phyloP scores from a whole-genome alignment of 2,113 vertebrate genomes.

The Aptenodytes patagonicus region DNA sequence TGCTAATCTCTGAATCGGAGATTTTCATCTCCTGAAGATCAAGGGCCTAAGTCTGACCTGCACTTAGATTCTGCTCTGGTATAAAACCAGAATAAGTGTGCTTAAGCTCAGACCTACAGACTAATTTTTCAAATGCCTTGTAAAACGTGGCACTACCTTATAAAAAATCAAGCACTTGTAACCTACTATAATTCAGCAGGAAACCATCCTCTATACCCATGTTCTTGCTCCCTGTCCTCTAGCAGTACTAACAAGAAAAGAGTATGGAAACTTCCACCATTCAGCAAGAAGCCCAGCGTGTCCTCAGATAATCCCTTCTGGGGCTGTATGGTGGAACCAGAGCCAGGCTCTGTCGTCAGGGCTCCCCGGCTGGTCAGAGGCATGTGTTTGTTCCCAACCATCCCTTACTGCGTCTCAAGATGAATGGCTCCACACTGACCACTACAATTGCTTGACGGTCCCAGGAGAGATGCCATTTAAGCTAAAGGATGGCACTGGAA shows the following conservation, averaged over 20 bases:
- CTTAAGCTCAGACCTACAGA: not conserved
- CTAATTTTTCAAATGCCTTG: not conserved
- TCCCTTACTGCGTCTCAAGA: not conserved
- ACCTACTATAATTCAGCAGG: not conserved
- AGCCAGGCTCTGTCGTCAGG: not conserved
- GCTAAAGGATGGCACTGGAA: not conserved
- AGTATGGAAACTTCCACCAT: not conserved
- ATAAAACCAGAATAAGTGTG: not conserved
- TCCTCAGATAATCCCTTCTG: slow-evolving; percentile 16
- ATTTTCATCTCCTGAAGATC: not conserved
- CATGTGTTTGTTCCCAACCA: not conserved
- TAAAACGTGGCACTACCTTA: not conserved
- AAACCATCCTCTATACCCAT: not conserved
- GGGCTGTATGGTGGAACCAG: not conserved
- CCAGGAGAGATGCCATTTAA: not conserved
- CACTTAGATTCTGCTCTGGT: not conserved
- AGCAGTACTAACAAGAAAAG: not conserved
- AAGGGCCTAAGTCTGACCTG: not conserved
- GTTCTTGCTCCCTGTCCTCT: not conserved
- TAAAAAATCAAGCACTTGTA: not conserved
- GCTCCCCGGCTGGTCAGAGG: not conserved
- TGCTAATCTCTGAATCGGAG: not conserved
- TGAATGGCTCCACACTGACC: slow-evolving; percentile 8
- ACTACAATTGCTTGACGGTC: not conserved
- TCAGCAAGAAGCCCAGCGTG: not conserved